Percentiles rank a stretch among this genome's conserved stretches.
Conservation (phyloP, 2,888 invertebrate species). For the Chouioia cunea region DNA sequence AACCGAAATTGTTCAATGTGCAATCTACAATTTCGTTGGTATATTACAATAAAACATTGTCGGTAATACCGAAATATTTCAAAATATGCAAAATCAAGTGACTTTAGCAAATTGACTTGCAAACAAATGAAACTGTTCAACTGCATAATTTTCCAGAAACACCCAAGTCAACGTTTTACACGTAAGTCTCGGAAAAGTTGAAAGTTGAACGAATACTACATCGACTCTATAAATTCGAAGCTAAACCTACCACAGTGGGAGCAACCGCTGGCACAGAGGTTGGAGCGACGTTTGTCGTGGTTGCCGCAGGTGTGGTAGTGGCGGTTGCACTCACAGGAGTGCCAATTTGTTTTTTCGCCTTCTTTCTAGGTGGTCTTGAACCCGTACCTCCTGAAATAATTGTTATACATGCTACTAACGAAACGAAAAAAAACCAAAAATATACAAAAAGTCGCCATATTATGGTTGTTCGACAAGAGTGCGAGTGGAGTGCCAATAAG, state of each 20-base stretch:
- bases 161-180: too few relatives aligned
- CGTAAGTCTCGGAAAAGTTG: too few relatives aligned
- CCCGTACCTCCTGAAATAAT: slow-evolving; percentile 60
- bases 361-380: slow-evolving; percentile 71
- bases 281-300: slow-evolving; percentile 28
- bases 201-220: too few relatives aligned
- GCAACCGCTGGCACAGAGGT: slow-evolving; percentile 31
- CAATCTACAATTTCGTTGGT: too few relatives aligned
- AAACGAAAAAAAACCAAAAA: slow-evolving; percentile 11
- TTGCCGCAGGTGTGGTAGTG: slow-evolving; percentile 49
- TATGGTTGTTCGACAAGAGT: background rate
- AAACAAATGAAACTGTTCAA: too few relatives aligned
- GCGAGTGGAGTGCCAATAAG: slow-evolving; percentile 59
- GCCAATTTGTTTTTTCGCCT: slow-evolving; percentile 70
- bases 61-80: too few relatives aligned
- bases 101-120: too few relatives aligned
- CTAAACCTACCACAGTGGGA: slow-evolving; percentile 30
- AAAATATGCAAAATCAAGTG: too few relatives aligned
- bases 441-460: background rate
- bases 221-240: slow-evolving; percentile 9
- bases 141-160: too few relatives aligned
- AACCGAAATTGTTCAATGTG: too few relatives aligned
- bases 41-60: too few relatives aligned
- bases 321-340: slow-evolving; percentile 50
- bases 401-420: background rate